Base-by-base conservation (phyloP, 2,888 invertebrate species). In the Nemurella pictetii region DNA sequence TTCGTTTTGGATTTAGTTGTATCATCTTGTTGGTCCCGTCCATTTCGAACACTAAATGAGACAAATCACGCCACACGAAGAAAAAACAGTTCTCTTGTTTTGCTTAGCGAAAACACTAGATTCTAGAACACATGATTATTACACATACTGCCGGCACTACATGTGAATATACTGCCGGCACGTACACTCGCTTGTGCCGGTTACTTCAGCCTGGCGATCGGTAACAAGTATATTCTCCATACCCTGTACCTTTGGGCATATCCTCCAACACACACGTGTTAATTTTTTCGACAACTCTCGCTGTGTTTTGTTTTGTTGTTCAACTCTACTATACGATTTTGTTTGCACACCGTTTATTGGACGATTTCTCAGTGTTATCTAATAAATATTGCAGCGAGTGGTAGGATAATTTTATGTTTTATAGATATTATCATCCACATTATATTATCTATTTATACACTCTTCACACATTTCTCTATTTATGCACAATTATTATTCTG, bases 261-360 rank as follows among this genome's bases (percentile, higher is more conserved):
- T 92, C 92, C 92, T 92, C 92, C 92, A 92, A 92, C 92, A 92
- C 88, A 88, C 92, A 91, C 91, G 91, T 84, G 86, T 86, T 84
- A 77, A 78, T 86, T 83, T 81, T 30, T 81, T 55, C 20, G 55
- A 55, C 9, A 55, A 55, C 15, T 55, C 55, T 55, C 55, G 55
- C 55, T 55, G 55, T 55, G 55, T 55, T 55, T 55, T 55, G 55
- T 55, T 55, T 55, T 55, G 55, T 55, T 55, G 55, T 55, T 55
- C 55, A 55, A 55, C 55, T 55, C 55, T 55, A 55, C 55, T 55
- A 55, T 55, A 55, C 28, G 26, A 0, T 75, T 75, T 72, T 36
- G 30, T 35, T 73, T 83, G 28, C 29, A 35, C 25, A 26, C 26
- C 27, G 15, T 75, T 84, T 77, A 32, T 75, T 26, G 25, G 29